phyloP scores from a whole-genome alignment of 64 coral and sea anemone genomes.

The Stylophora pistillata region DNA sequence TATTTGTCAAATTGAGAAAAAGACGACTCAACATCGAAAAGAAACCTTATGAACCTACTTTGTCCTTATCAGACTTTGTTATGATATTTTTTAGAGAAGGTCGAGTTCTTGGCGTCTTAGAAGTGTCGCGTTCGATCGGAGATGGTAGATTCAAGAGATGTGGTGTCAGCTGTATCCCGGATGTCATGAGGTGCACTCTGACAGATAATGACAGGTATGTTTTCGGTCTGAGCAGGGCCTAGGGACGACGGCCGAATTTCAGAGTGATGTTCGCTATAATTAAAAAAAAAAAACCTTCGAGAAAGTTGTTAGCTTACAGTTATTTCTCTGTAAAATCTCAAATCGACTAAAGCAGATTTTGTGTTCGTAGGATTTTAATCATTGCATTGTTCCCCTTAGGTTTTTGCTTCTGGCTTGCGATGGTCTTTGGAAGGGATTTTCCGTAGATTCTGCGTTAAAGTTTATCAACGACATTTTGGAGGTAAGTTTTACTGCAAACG shows the following conservation, averaged over 20 bases:
- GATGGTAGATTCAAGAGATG: constrained; percentile 95
- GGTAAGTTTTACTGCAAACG: constrained; percentile 10
- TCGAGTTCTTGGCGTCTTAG: constrained; percentile 86
- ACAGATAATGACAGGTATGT: constrained; percentile 86
- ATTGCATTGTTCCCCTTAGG: constrained; percentile 11
- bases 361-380: neutral
- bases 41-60: neutral
- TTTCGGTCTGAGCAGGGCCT: neutral
- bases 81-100: constrained; percentile 60
- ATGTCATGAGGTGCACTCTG: constrained; percentile 90
- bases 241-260: too few species aligned
- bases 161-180: constrained; percentile 88
- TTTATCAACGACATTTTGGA: constrained; percentile 90
- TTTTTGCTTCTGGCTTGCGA: constrained; percentile 92
- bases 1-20: neutral
- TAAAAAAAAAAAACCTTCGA: too few species aligned
- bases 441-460: constrained; percentile 88
- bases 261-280: too few species aligned
- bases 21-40: too few species aligned
- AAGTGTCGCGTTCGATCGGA: constrained; percentile 92
- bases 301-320: too few species aligned
- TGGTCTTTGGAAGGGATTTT: constrained; percentile 96
- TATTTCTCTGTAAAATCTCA: too few species aligned
- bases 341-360: neutral
- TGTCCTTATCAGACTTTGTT: neutral